phyloP scores from a whole-genome alignment of 2,888 invertebrate genomes.

The Phortica okadai region DNA sequence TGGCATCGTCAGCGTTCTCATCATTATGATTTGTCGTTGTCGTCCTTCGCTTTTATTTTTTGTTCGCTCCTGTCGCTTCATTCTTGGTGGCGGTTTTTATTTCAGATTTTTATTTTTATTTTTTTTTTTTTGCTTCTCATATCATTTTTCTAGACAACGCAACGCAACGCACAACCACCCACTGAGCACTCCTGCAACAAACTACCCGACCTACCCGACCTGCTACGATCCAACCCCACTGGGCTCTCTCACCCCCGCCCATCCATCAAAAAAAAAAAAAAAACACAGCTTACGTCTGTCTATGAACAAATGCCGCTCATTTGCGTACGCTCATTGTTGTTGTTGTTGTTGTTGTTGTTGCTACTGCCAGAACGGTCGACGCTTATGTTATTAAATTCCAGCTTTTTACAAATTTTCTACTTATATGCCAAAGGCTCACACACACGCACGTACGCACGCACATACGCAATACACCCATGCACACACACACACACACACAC shows the following conservation, averaged over 20 bases:
- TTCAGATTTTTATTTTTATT: not conserved
- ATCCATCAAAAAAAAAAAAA: not conserved
- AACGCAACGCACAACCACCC: not conserved
- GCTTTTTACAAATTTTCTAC: constrained; percentile 38
- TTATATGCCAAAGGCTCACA: constrained; percentile 22
- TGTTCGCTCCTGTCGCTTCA: not conserved
- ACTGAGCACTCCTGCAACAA: too few species aligned
- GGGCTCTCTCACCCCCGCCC: not conserved
- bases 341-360: constrained; percentile 40
- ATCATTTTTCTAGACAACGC: not conserved
- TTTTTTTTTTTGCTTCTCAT: not conserved
- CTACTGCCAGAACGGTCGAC: constrained; percentile 5
- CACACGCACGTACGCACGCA: constrained; percentile 27
- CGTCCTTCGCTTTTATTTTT: not conserved
- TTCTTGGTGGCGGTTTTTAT: not conserved
- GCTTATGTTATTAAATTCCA: constrained; percentile 38
- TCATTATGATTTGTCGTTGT: constrained; percentile 2
- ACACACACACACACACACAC: not conserved
- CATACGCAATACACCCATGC: constrained; percentile 32
- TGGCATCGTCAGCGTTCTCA: not conserved
- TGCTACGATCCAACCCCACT: not conserved
- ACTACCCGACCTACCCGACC: too few species aligned
- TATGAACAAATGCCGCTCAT: constrained; percentile 13
- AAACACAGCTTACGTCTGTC: not conserved
- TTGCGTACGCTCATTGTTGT: constrained; percentile 29